phyloP scores from a whole-genome alignment of 2,113 vertebrate genomes.

The Nothocercus julius region DNA sequence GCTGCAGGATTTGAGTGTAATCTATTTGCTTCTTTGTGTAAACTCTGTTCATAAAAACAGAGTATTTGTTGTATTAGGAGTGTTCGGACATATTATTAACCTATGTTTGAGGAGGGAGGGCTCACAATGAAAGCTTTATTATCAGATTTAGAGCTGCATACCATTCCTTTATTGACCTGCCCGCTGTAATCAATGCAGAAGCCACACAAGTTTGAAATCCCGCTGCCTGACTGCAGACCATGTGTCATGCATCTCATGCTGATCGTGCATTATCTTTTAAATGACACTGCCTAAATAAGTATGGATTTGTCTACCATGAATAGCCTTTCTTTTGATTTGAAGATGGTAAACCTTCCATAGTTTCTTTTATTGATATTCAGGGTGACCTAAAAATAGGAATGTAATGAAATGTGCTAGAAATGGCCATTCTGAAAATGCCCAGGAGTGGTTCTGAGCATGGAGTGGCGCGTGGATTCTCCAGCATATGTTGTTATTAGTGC shows the following conservation, averaged over 20 bases:
- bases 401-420: conserved; percentile 5
- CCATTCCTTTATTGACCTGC: conserved; percentile 83
- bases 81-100: conserved; percentile 79
- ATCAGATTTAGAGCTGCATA: conserved; percentile 83
- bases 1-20: neutral
- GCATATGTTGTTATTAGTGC: neutral
- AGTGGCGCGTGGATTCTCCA: neutral
- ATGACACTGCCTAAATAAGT: conserved; percentile 67
- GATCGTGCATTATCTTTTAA: conserved; percentile 76
- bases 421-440: neutral
- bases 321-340: conserved; percentile 10
- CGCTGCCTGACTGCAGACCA: conserved; percentile 62
- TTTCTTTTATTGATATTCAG: conserved; percentile 19
- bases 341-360: conserved; percentile 13
- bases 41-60: neutral
- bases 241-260: conserved; percentile 50
- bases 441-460: neutral
- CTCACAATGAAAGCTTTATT: conserved; percentile 82
- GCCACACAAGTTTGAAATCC: conserved; percentile 78
- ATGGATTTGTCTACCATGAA: conserved; percentile 55
- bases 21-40: neutral
- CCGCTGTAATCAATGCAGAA: conserved; percentile 81
- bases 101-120: conserved; percentile 74
- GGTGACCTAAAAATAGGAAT: conserved; percentile 46
- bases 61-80: neutral